Base-by-base conservation (phyloP, 2,113 vertebrate species). In the Chloroceryle aenea region DNA sequence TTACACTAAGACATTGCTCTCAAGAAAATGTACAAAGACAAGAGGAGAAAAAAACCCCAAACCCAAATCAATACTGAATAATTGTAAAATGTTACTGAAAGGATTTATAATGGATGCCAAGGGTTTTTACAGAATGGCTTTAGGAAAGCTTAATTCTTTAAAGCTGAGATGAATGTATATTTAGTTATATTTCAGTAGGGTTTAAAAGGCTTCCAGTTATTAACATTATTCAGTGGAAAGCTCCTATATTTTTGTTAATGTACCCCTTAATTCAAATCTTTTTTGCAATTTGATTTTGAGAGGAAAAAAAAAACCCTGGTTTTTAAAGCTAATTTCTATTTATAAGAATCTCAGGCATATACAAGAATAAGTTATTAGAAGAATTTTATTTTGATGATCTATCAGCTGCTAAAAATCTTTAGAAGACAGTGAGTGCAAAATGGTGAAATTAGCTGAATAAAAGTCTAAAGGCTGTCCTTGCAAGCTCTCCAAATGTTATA, bases 31-130 rank as follows among this genome's bases (percentile, higher is more conserved):
- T 91, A 92, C 84, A 15, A 69, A 94, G 61, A 50, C 89, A 93
- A 83, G 50, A 93, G 86, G 50, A 79, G 92, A 93, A 91, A 71
- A 8, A 34, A 53, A 27, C 21, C n/a, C 26, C 32, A 48, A 36
- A 48, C 5, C 8, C 23, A 32, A 4, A 29, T 14, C 21, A 16
- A 47, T 91, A 45, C 16, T 63, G 71, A 96, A 90, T 79, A 74
- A 32, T 50, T 95, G 11, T 88, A 97, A 97, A 97, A 94, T 85
- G 71, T 96, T 97, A 82, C 87, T 94, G 82, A 96, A 98, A 91
- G 40, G 74, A 66, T 67, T 92, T 19, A 71, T 95, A 94, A 93
- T 76, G 50, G 53, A 71, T 92, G 96, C 75, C 74, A 78, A 93
- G 63, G 30, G 78, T 75, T 20, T 67, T 94, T 72, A 89, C 3